Percentiles rank a stretch among this genome's conserved stretches.
Evolutionary conservation across 1,140 invertebrate genomes (phyloP).

Genomic region (Zaprionus lachaisei): DNA sequence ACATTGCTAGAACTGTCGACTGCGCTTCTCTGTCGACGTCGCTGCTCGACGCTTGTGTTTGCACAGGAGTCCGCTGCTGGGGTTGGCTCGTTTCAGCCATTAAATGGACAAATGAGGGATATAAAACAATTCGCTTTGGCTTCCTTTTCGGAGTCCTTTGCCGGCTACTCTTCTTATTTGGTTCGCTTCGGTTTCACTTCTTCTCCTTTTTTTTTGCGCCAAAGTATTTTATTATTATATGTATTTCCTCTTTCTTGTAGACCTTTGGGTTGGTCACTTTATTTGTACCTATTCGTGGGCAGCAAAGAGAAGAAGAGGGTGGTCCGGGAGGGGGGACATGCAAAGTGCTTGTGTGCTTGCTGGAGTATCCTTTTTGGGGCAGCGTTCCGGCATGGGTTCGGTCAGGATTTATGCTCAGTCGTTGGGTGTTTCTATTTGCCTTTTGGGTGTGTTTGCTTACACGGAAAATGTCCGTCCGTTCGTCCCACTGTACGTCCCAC

Average conservation of each 20-base stretch:
- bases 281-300: constrained; percentile 61
- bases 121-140: constrained; percentile 84
- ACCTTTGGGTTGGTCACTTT: constrained; percentile 76
- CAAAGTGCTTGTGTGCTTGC: constrained; percentile 53
- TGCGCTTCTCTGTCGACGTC: constrained; percentile 7
- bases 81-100: constrained; percentile 80
- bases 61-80: constrained; percentile 45
- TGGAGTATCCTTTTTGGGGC: constrained; percentile 63
- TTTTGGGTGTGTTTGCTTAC: constrained; percentile 70
- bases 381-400: constrained; percentile 45
- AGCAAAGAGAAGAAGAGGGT: not conserved
- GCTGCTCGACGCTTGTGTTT: constrained; percentile 38
- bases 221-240: constrained; percentile 81
- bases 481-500: constrained; percentile 61
- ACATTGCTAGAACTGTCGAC: not conserved
- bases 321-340: constrained; percentile 14
- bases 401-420: constrained; percentile 76
- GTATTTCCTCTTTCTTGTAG: constrained; percentile 61
- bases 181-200: constrained; percentile 28
- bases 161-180: constrained; percentile 36
- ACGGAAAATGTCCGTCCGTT: constrained; percentile 49
- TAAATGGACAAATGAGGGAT: constrained; percentile 84
- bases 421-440: constrained; percentile 72
- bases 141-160: constrained; percentile 60
- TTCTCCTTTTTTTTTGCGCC: constrained; percentile 46